These are phyloP conservation scores for Oscheius sp. DNA, from an alignment of 2,888 invertebrate genomes.

Conservation along the genomic window DNA sequence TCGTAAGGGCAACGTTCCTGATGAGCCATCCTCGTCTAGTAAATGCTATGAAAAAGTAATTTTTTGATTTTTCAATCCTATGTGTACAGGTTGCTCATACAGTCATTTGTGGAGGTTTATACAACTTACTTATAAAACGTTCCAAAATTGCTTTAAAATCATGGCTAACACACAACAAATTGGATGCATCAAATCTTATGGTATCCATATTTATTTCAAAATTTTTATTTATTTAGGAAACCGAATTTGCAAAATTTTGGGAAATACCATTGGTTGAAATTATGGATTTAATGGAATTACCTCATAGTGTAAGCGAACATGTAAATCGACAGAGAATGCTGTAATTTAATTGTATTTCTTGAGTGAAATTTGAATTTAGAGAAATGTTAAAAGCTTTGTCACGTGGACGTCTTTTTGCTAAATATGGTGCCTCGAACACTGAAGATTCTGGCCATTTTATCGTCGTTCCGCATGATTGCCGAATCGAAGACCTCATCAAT, in stretches of 20 bases:
- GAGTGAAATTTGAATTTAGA: neutral
- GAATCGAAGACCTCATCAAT: slow-evolving; percentile 2
- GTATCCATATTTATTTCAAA: neutral
- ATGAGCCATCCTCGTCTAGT: neutral
- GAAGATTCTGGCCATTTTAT: neutral
- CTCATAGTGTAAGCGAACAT: neutral
- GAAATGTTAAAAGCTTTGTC: slow-evolving; percentile 9
- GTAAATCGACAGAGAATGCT: neutral
- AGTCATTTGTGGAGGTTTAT: slow-evolving; percentile 1
- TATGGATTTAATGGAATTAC: slow-evolving; percentile 7
- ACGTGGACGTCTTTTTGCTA: neutral
- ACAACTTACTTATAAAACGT: neutral
- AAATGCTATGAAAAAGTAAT: slow-evolving; percentile 5
- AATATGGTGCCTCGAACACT: neutral
- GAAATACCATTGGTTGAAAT: slow-evolving; percentile 13
- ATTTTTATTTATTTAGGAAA: neutral
- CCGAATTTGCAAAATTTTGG: slow-evolving; percentile 30
- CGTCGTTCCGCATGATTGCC: slow-evolving; percentile 1
- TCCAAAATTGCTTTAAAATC: slow-evolving; percentile 9
- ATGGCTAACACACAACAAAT: neutral
- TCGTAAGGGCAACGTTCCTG: neutral
- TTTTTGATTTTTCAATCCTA: neutral
- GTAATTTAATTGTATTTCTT: neutral
- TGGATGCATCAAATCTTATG: neutral
- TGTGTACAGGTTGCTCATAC: neutral